Conservation (phyloP, 1,140 invertebrate genomes). For the Rhagoletis zephyria region DNA sequence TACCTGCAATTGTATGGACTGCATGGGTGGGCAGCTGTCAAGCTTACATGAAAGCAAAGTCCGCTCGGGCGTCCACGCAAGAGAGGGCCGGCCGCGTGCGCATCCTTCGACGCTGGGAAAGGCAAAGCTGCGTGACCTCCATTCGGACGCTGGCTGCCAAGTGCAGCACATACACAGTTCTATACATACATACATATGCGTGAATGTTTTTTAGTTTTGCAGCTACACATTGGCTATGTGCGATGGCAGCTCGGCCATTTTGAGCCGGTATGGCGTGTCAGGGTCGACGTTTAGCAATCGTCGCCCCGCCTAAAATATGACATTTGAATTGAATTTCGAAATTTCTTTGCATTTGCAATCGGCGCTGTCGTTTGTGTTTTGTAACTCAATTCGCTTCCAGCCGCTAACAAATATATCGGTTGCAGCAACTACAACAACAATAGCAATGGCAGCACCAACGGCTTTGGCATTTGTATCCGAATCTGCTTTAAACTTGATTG, state of each 20-base stretch:
- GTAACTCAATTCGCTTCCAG: not conserved
- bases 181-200: not conserved
- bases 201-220: not conserved
- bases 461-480: not conserved
- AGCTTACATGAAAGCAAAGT: not conserved
- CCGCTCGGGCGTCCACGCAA: not conserved
- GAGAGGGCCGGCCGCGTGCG: not conserved
- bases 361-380: not conserved
- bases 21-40: not conserved
- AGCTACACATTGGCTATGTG: not conserved
- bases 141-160: not conserved
- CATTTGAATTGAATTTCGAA: slow-evolving; percentile 44
- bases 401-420: not conserved
- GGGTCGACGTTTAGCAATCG: slow-evolving; percentile 8
- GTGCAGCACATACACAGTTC: not conserved
- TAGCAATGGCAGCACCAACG: not conserved
- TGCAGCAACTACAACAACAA: not conserved
- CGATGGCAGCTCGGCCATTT: not conserved
- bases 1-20: not conserved
- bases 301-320: not conserved
- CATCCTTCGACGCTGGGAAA: too few relatives aligned
- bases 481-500: not conserved
- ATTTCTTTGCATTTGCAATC: slow-evolving; percentile 5
- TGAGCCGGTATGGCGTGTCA: not conserved
- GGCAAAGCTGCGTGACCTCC: not conserved